phyloP scores from a whole-genome alignment of 2,797 vertebrate genomes.

The Poecilia velifera region DNA sequence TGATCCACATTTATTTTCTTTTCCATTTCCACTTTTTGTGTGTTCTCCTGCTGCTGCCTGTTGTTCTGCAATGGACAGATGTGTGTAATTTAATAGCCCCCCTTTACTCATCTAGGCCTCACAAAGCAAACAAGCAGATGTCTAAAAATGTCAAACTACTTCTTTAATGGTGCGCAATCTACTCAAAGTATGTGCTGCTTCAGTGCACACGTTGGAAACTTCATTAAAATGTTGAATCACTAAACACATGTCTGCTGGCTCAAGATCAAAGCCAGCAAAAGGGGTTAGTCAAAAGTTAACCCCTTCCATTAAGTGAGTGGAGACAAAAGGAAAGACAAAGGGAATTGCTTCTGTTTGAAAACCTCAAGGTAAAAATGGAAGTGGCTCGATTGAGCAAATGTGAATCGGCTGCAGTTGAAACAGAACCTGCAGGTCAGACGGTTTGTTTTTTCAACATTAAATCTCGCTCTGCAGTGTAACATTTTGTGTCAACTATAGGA shows the following conservation, averaged over 20 bases:
- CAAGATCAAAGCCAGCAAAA: slow-evolving; percentile 52
- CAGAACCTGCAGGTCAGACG: slow-evolving; percentile 51
- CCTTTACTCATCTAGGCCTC: background rate
- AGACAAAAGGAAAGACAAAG: slow-evolving; percentile 53
- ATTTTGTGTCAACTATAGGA: slow-evolving; percentile 46
- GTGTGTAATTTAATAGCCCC: background rate
- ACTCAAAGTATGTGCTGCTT: slow-evolving; percentile 18
- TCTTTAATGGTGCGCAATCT: slow-evolving; percentile 25
- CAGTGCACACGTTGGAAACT: slow-evolving; percentile 29
- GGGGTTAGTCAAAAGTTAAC: slow-evolving; percentile 37
- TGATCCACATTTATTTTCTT: background rate
- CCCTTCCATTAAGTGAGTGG: slow-evolving; percentile 19
- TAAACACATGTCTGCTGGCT: slow-evolving; percentile 55
- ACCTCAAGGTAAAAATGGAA: slow-evolving; percentile 51
- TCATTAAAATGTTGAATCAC: slow-evolving; percentile 56
- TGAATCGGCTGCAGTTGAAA: slow-evolving; percentile 49
- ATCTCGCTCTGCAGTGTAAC: slow-evolving; percentile 10
- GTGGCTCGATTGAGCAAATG: slow-evolving; percentile 52
- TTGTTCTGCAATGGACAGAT: slow-evolving; percentile 2
- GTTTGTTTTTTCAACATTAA: slow-evolving; percentile 45
- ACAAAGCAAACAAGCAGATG: slow-evolving; percentile 1
- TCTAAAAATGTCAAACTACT: slow-evolving; percentile 9
- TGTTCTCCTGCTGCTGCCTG: background rate
- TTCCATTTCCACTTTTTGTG: background rate
- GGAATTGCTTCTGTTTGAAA: slow-evolving; percentile 41